Conservation (phyloP, 1,140 invertebrate species). For the Nomia melanderi region DNA sequence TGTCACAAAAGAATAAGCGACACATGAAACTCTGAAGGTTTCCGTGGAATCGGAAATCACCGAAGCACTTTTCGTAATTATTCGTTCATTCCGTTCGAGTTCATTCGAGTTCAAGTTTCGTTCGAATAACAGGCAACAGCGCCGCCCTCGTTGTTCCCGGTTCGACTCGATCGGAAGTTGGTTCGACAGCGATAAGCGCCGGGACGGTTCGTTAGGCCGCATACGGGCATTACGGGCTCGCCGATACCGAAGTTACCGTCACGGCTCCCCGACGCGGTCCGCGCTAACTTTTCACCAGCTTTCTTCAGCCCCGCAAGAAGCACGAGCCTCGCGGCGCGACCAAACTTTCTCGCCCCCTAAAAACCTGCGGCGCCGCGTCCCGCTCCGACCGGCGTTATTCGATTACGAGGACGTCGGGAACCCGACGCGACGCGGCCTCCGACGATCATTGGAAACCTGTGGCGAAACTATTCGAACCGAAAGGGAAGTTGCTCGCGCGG, state of each 20-base stretch:
- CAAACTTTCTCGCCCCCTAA: not conserved
- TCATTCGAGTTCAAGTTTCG: no score
- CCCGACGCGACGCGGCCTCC: no score
- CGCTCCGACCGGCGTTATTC: not conserved
- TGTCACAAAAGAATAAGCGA: no score
- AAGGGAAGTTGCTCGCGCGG: no score
- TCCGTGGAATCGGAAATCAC: no score
- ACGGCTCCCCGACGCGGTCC: slow-evolving; percentile 7
- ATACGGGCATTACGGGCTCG: slow-evolving; percentile 41
- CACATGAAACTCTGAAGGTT: no score
- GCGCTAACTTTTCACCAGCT: slow-evolving; percentile 40
- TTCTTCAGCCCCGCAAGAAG: slow-evolving; percentile 24
- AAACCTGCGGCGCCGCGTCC: not conserved
- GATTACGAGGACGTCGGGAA: not conserved
- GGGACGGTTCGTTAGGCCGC: slow-evolving; percentile 49
- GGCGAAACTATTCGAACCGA: not conserved
- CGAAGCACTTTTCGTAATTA: no score
- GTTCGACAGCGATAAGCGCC: slow-evolving; percentile 38
- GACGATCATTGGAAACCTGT: no score
- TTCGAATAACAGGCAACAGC: no score
- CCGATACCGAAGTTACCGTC: slow-evolving; percentile 50
- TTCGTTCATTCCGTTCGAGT: no score
- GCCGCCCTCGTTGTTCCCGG: slow-evolving; percentile 30
- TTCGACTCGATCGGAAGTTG: slow-evolving; percentile 32
- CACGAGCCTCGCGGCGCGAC: slow-evolving; percentile 12